Conservation (phyloP, 2,888 invertebrate species). For the Cosmia trapezina region DNA sequence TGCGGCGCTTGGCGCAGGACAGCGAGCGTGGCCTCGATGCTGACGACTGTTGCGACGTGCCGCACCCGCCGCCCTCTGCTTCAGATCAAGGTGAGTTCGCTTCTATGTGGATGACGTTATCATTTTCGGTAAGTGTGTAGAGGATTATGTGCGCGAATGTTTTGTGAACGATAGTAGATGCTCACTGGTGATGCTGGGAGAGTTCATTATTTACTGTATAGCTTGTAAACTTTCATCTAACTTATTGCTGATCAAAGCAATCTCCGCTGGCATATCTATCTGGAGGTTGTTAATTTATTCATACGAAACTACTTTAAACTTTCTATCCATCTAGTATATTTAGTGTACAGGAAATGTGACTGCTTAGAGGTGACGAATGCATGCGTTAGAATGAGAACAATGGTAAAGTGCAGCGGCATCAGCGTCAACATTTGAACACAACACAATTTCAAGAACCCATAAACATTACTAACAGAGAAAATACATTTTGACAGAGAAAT, state of each 20-base stretch:
- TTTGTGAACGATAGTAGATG: conserved; percentile 26
- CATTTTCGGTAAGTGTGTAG: conserved; percentile 58
- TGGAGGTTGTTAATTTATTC: conserved; percentile 9
- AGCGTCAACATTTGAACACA: conserved; percentile 48
- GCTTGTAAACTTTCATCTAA: conserved; percentile 10
- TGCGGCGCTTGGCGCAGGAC: conserved; percentile 90
- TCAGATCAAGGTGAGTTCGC: conserved; percentile 84
- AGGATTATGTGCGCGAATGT: conserved; percentile 26
- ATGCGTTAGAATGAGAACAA: conserved; percentile 32
- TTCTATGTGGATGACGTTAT: conserved; percentile 50
- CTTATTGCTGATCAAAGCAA: conserved; percentile 6
- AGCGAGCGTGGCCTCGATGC: conserved; percentile 89
- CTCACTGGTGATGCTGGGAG: conserved; percentile 10
- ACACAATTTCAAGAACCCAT: conserved; percentile 57
- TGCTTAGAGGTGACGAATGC: conserved; percentile 43
- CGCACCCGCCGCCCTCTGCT: conserved; percentile 89
- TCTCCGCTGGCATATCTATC: conserved; percentile 21
- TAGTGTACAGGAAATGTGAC: conserved; percentile 9
- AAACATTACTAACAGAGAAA: conserved; percentile 73
- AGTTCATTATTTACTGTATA: conserved; percentile 1
- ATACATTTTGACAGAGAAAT: conserved; percentile 84
- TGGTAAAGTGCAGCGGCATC: conserved; percentile 21
- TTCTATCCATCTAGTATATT: conserved; percentile 5
- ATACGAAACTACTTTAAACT: background rate
- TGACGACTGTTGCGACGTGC: conserved; percentile 90